A percentile compares a stretch with the other conserved stretches of the same genome.
Evolutionary conservation across 2,888 invertebrate genomes (phyloP).

Genomic region (Lithophane ornitopus): DNA sequence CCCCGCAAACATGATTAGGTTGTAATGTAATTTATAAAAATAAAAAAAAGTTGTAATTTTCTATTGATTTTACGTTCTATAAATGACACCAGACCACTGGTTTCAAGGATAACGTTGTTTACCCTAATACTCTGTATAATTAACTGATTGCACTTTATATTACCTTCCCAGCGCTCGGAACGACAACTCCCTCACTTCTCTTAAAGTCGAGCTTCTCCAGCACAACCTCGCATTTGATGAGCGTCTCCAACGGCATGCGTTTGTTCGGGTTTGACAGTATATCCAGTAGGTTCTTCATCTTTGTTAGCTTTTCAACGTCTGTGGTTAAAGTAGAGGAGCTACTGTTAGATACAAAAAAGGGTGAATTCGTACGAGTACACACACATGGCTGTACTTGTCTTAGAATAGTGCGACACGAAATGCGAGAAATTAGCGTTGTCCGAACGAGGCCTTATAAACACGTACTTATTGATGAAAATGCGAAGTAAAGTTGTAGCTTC

Average conservation of each 20-base stretch:
- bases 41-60: too few relatives aligned
- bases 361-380: too few relatives aligned
- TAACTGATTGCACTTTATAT: neutral
- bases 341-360: too few relatives aligned
- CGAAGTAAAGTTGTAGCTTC: too few relatives aligned
- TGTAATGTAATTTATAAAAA: too few relatives aligned
- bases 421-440: neutral
- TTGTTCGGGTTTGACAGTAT: conserved; percentile 97
- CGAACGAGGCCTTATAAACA: too few relatives aligned
- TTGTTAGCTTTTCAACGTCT: conserved; percentile 97
- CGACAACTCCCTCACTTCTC: conserved; percentile 91
- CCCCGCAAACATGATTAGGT: too few relatives aligned
- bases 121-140: too few relatives aligned
- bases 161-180: conserved; percentile 85
- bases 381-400: neutral
- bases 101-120: too few relatives aligned
- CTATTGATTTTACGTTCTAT: too few relatives aligned
- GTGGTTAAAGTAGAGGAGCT: conserved; percentile 37
- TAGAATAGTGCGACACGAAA: neutral
- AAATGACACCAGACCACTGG: too few relatives aligned
- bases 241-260: conserved; percentile 96
- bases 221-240: conserved; percentile 98
- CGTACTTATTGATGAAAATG: too few relatives aligned
- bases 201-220: conserved; percentile 96
- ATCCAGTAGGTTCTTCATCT: conserved; percentile 98